These are phyloP conservation scores for Parazoanthus darwini DNA, from an alignment of 92 coral and sea anemone genomes.

Conservation along the genomic window DNA sequence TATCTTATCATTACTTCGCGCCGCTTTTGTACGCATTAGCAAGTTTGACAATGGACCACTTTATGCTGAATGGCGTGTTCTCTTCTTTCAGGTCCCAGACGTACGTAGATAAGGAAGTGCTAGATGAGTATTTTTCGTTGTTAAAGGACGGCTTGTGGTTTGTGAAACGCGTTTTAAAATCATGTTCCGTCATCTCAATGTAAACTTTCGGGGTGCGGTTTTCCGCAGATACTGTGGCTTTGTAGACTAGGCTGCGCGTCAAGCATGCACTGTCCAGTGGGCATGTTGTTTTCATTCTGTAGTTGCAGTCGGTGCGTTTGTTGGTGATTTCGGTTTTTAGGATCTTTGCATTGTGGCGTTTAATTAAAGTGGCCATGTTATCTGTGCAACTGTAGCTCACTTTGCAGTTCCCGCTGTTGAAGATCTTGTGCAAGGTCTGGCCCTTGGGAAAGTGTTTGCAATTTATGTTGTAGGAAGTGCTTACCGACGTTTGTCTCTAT, in stretches of 20 bases:
- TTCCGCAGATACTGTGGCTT: neutral
- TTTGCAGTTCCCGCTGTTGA: slow-evolving; percentile 35
- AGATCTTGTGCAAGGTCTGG: slow-evolving; percentile 14
- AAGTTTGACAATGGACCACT: too few relatives aligned
- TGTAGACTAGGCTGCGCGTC: slow-evolving; percentile 3
- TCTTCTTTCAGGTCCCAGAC: too few relatives aligned
- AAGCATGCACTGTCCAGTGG: slow-evolving; percentile 20
- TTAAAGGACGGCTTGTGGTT: too few relatives aligned
- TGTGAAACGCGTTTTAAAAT: too few relatives aligned
- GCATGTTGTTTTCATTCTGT: slow-evolving; percentile 35
- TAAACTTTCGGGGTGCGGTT: too few relatives aligned
- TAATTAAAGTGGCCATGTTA: neutral
- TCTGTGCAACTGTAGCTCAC: slow-evolving; percentile 15
- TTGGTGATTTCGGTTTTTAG: neutral
- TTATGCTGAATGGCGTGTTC: too few relatives aligned
- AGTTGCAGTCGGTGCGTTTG: slow-evolving; percentile 35
- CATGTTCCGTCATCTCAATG: too few relatives aligned
- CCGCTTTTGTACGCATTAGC: too few relatives aligned
- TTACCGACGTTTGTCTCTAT: neutral
- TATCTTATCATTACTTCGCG: too few relatives aligned
- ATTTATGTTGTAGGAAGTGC: neutral
- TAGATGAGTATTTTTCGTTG: too few relatives aligned
- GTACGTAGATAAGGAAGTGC: too few relatives aligned
- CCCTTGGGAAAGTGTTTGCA: neutral
- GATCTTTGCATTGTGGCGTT: slow-evolving; percentile 36